phyloP scores from a whole-genome alignment of 30 jellyfish, hydroid and myxozoan species.

The Cassiopea andromeda region DNA sequence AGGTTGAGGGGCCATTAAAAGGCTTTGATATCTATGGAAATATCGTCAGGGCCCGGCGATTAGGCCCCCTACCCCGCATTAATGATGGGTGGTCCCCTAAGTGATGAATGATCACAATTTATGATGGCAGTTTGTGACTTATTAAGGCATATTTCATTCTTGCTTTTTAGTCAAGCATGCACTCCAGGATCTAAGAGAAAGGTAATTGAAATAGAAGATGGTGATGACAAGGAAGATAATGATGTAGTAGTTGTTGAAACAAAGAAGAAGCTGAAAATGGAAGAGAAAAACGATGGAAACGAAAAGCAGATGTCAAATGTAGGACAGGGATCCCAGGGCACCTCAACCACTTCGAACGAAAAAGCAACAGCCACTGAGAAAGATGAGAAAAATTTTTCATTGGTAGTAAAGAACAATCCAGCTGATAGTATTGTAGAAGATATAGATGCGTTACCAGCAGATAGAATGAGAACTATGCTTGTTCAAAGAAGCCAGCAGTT shows the following conservation, averaged over 20 bases:
- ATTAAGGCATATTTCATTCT: too few relatives aligned
- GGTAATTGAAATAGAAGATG: neutral
- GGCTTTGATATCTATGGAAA: too few relatives aligned
- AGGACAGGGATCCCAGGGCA: too few relatives aligned
- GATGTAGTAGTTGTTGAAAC: conserved; percentile 28
- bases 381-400: too few relatives aligned
- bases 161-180: neutral
- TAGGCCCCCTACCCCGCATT: too few relatives aligned
- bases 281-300: neutral
- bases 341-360: too few relatives aligned
- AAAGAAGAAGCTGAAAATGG: conserved; percentile 10
- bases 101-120: too few relatives aligned
- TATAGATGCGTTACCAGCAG: conserved; percentile 31
- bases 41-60: too few relatives aligned
- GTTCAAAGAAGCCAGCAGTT: conserved; percentile 87
- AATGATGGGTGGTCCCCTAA: too few relatives aligned
- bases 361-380: too few relatives aligned
- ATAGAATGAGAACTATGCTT: conserved; percentile 5
- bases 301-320: neutral
- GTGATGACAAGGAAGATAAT: conserved; percentile 8
- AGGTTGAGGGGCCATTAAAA: too few relatives aligned
- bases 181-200: conserved; percentile 1
- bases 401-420: neutral
- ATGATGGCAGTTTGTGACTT: too few relatives aligned
- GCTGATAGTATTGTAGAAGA: conserved; percentile 53